Base-by-base conservation (phyloP, 2,113 vertebrate species). In the Forbesichthys papilliferus region DNA sequence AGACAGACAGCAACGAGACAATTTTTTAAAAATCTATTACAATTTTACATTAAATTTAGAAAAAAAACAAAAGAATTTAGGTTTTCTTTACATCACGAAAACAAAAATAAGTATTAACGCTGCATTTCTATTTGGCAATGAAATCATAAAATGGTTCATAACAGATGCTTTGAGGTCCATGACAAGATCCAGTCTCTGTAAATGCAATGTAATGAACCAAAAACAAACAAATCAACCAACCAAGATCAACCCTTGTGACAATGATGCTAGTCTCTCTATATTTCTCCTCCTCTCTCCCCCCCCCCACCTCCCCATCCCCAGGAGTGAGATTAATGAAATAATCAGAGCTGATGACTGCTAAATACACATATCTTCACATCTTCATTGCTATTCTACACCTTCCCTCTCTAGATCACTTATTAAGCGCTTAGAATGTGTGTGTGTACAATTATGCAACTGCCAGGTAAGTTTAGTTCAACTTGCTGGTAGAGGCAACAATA, bases 381-480 rank as follows among this genome's bases (percentile, higher is more conserved):
- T 51, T 51, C 48, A 20, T 52, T 11, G 1, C 27, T 14, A 20
- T 64, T 53, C 36, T 11, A 11, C 63, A 34, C 49, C 14, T 33
- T 64, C 49, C 2, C 49, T 64, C 62, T 64, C 18, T 52, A 48
- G 46, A 63, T 85, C 72, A 75, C 20, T 52, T 73, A 82, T 52
- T 73, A 82, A 85, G 42, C 3, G 7, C 9, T 34, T 48, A 20
- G 48, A 20, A 52, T 27, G 2, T 48, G 61, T 1, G 42, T 34
- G 13, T 10, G 65, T 62, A 51, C 9, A 12, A 51, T 51, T 51
- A 51, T 11, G 48, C 12, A 51, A 51, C 12, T 3, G 48, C 13
- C 4, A 51, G 48, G 11, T 11, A 11, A 51, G 20, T 4, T 51
- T 11, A 51, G 12, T 11, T 51, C 4, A 13, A 51, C 48, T 11